phyloP scores from a whole-genome alignment of 2,113 vertebrate genomes.

The Phoxinus phoxinus region DNA sequence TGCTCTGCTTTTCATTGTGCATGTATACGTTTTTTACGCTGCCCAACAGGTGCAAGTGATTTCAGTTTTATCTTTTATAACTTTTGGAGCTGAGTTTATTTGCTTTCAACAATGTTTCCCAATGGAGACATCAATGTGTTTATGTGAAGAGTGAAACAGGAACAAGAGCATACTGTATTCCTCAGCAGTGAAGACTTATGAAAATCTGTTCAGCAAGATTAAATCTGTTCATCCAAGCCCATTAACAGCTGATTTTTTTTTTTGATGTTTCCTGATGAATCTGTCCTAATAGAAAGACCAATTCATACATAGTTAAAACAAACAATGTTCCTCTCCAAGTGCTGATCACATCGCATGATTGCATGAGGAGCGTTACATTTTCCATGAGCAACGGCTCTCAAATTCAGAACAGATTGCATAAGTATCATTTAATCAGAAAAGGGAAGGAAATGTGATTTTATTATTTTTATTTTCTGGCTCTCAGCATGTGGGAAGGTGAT shows the following conservation, averaged over 20 bases:
- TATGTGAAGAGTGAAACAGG: neutral
- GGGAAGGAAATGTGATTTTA: neutral
- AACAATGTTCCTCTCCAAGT: conserved; percentile 16
- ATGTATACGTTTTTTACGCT: neutral
- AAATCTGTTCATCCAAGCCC: neutral
- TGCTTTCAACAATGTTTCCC: neutral
- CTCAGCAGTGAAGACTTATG: neutral
- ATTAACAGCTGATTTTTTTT: neutral
- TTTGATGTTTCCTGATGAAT: conserved; percentile 12
- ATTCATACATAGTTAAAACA: conserved; percentile 20
- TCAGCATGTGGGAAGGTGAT: conserved; percentile 5
- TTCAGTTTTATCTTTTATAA: neutral
- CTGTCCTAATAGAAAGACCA: neutral
- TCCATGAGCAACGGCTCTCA: conserved; percentile 13
- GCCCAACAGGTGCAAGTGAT: neutral
- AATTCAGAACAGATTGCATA: conserved; percentile 30
- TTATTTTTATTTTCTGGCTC: neutral
- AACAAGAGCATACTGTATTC: neutral
- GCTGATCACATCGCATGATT: conserved; percentile 16
- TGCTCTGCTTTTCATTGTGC: conserved; percentile 3
- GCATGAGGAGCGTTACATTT: conserved; percentile 22
- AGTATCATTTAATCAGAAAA: conserved; percentile 23
- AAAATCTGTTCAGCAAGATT: neutral
- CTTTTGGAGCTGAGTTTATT: neutral
- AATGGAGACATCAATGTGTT: neutral